Evolutionary conservation across 2,888 invertebrate genomes (phyloP).

Genomic region (Baccha elongata): DNA sequence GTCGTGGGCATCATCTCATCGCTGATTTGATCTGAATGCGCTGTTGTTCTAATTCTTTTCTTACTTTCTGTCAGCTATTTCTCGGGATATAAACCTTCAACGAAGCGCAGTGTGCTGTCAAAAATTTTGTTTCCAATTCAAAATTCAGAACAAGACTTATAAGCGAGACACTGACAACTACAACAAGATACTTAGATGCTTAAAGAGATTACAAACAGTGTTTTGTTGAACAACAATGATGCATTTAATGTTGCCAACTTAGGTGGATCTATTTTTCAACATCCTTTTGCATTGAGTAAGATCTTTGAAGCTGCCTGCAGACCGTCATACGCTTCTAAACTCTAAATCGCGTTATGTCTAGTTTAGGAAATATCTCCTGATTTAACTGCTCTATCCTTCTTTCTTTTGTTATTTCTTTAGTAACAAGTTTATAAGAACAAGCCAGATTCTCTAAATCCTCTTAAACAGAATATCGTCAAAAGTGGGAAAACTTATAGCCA

Average conservation of each 20-base stretch:
- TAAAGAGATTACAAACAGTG: slow-evolving; percentile 52
- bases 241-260: not conserved
- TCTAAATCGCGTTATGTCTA: too few species aligned
- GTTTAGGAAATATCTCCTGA: too few species aligned
- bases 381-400: too few species aligned
- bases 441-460: too few species aligned
- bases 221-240: slow-evolving; percentile 42
- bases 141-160: slow-evolving; percentile 49
- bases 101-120: slow-evolving; percentile 44
- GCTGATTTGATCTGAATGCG: slow-evolving; percentile 56
- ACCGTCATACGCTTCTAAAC: too few species aligned
- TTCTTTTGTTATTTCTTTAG: too few species aligned
- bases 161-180: slow-evolving; percentile 50
- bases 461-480: too few species aligned
- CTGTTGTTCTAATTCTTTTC: slow-evolving; percentile 70
- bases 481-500: too few species aligned
- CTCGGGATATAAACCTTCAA: not conserved
- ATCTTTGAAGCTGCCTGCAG: too few species aligned
- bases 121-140: slow-evolving; percentile 59
- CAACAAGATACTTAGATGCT: slow-evolving; percentile 60
- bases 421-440: too few species aligned
- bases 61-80: slow-evolving; percentile 39
- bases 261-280: too few species aligned
- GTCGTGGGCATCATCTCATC: slow-evolving; percentile 63
- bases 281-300: too few species aligned